A percentile compares a stretch with the other conserved stretches of the same genome.
phyloP scores from a whole-genome alignment of 2,113 vertebrate species.

The Empidonax traillii region DNA sequence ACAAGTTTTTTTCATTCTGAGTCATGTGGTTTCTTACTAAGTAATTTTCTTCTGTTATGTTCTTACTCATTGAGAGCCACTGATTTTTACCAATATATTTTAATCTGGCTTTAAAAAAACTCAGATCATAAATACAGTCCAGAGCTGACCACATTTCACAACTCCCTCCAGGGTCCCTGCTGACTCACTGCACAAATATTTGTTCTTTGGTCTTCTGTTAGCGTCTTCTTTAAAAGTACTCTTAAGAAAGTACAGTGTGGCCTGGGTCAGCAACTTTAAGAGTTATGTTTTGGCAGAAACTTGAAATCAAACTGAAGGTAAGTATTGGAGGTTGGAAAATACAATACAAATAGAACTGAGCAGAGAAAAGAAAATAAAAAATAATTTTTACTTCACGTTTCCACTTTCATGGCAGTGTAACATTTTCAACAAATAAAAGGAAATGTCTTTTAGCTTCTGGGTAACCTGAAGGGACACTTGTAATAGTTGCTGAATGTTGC shows the following conservation, averaged over 20 bases:
- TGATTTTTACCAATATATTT: neutral
- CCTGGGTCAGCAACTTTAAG: neutral
- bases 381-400: neutral
- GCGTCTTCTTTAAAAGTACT: neutral
- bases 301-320: neutral
- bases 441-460: neutral
- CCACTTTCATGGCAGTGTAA: neutral
- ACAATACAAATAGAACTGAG: neutral
- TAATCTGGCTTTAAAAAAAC: neutral
- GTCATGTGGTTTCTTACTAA: neutral
- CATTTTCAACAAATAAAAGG: neutral
- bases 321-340: neutral
- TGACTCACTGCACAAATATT: neutral
- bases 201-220: neutral
- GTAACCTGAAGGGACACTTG: neutral
- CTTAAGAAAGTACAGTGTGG: neutral
- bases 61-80: neutral
- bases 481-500: neutral
- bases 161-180: neutral
- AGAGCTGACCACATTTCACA: neutral
- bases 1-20: neutral
- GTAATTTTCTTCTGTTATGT: neutral
- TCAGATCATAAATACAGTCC: neutral
- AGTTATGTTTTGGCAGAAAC: neutral
- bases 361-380: neutral